Conservation (phyloP, 2,113 vertebrate genomes). For the Megatriorchis doriae region DNA sequence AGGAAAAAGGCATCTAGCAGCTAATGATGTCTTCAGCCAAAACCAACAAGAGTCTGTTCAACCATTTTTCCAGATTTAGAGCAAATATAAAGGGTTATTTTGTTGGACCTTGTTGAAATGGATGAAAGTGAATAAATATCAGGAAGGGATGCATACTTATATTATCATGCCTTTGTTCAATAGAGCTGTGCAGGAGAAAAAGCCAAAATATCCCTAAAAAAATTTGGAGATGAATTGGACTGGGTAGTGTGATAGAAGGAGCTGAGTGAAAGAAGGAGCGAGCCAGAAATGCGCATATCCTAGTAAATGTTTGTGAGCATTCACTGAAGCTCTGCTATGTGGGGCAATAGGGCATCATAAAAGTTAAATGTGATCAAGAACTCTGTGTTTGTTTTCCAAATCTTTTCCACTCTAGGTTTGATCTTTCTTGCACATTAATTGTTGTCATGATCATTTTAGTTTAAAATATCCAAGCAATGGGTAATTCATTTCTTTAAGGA, state of each 20-base stretch:
- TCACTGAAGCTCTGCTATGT: not conserved
- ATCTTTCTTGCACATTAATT: not conserved
- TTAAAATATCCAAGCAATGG: not conserved
- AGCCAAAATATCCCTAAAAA: not conserved
- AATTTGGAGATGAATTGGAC: not conserved
- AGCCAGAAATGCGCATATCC: not conserved
- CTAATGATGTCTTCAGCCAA: conserved; percentile 58
- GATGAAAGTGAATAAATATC: not conserved
- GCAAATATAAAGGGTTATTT: conserved; percentile 20
- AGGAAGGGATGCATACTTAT: not conserved
- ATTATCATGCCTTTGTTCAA: not conserved
- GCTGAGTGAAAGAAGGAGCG: not conserved
- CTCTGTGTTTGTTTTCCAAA: not conserved
- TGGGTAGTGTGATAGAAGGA: not conserved
- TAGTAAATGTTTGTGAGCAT: not conserved
- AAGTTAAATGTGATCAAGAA: not conserved
- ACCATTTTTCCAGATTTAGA: conserved; percentile 35
- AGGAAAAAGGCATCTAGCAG: conserved; percentile 62
- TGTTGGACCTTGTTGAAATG: not conserved
- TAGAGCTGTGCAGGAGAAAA: not conserved
- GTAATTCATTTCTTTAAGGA: not conserved
- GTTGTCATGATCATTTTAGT: not conserved
- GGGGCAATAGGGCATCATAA: not conserved
- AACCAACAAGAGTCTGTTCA: conserved; percentile 13
- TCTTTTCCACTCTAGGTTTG: not conserved